Evolutionary conservation across 2,888 invertebrate species (phyloP).

Genomic region (Bibio marci): DNA sequence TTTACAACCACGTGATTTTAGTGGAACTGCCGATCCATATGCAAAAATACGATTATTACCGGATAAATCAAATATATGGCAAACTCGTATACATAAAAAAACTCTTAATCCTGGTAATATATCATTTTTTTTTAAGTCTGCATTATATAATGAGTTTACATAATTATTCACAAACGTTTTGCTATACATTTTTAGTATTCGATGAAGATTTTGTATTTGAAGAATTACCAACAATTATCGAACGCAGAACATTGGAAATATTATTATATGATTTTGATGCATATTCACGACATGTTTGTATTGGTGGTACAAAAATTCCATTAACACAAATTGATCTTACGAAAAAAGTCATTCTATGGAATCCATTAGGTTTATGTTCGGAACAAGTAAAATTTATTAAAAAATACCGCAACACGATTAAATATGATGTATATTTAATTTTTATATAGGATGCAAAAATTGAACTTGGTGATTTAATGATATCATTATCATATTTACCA

Average conservation of each 20-base stretch:
- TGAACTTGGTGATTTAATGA: constrained; percentile 79
- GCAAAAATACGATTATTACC: constrained; percentile 44
- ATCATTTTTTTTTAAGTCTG: no score
- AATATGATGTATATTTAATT: background rate
- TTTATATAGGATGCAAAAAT: constrained; percentile 37
- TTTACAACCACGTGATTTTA: constrained; percentile 37
- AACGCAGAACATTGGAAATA: constrained; percentile 39
- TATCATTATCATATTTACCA: constrained; percentile 79
- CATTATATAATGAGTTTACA: constrained; percentile 1
- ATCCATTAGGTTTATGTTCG: constrained; percentile 33
- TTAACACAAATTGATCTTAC: constrained; percentile 36
- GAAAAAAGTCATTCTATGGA: constrained; percentile 38
- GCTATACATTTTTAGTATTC: no score
- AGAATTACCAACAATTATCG: constrained; percentile 33
- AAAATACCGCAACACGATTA: no score
- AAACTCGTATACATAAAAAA: constrained; percentile 43
- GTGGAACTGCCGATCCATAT: constrained; percentile 46
- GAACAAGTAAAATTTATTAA: constrained; percentile 24
- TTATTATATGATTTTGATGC: constrained; percentile 47
- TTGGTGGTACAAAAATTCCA: constrained; percentile 41
- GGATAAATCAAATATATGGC: constrained; percentile 42
- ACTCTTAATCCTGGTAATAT: constrained; percentile 45
- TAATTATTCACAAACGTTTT: constrained; percentile 1
- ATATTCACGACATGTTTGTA: constrained; percentile 42
- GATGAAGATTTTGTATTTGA: constrained; percentile 54